Evolutionary conservation across 2,113 vertebrate species (phyloP).

Genomic region (Psilopsiagon aurifrons): DNA sequence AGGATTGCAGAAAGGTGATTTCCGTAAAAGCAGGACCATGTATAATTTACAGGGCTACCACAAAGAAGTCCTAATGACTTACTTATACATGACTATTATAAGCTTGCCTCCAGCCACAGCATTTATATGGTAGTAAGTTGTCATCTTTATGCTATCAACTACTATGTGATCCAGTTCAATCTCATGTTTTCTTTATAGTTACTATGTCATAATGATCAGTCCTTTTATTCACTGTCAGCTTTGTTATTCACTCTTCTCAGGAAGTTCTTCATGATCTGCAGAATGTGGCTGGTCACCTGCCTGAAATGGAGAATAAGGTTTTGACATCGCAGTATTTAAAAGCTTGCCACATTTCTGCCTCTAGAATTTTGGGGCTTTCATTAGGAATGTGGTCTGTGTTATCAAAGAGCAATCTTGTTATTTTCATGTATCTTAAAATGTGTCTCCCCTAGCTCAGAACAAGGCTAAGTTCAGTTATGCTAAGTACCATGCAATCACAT

Average conservation of each 20-base stretch:
- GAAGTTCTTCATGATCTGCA: neutral
- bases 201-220: neutral
- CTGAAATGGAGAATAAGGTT: neutral
- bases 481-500: neutral
- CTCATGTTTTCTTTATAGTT: neutral
- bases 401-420: neutral
- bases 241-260: neutral
- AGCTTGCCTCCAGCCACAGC: neutral
- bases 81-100: neutral
- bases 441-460: neutral
- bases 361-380: neutral
- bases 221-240: neutral
- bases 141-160: neutral
- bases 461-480: neutral
- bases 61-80: conserved; percentile 1
- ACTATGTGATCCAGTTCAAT: neutral
- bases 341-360: neutral
- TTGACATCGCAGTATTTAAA: neutral
- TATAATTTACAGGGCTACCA: neutral
- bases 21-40: neutral
- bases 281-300: neutral
- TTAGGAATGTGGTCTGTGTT: neutral
- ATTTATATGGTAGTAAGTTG: neutral
- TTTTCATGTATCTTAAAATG: neutral
- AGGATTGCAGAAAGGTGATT: neutral